Evolutionary conservation across 2,888 invertebrate genomes (phyloP).

Genomic region (Terebella lapidaria): DNA sequence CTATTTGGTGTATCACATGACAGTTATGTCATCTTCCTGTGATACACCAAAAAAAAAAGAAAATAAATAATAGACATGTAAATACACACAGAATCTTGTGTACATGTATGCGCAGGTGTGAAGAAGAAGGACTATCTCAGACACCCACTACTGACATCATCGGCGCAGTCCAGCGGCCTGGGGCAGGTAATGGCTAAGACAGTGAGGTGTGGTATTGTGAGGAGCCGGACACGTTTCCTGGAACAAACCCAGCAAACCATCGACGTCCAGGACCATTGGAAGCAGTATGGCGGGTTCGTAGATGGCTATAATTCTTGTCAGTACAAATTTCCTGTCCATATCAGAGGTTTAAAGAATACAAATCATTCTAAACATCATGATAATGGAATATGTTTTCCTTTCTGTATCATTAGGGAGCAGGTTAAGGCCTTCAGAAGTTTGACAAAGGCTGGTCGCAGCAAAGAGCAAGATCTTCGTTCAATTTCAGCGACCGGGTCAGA

Average conservation of each 20-base stretch:
- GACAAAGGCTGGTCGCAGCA: conserved; percentile 33
- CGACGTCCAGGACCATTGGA: conserved; percentile 6
- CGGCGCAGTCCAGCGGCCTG: not conserved
- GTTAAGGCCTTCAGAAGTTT: conserved; percentile 34
- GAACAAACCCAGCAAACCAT: not conserved
- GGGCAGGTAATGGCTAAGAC: not conserved
- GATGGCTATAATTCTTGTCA: too few relatives aligned
- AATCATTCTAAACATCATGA: too few relatives aligned
- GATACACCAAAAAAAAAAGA: too few relatives aligned
- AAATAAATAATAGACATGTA: too few relatives aligned
- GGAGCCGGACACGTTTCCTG: not conserved
- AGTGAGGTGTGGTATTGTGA: not conserved
- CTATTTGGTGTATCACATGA: too few relatives aligned
- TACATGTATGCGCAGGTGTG: conserved; percentile 1
- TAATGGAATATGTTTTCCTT: too few relatives aligned
- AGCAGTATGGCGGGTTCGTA: conserved; percentile 16
- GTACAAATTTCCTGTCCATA: too few relatives aligned
- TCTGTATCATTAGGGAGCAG: conserved; percentile 32
- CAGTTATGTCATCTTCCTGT: too few relatives aligned
- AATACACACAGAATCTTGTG: too few relatives aligned
- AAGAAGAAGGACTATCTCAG: not conserved
- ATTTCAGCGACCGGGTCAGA: too few relatives aligned
- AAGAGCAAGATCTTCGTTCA: conserved; percentile 27
- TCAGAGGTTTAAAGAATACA: too few relatives aligned
- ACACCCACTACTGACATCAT: not conserved